phyloP scores from a whole-genome alignment of 2,888 invertebrate species.

The Drosophila mettleri region DNA sequence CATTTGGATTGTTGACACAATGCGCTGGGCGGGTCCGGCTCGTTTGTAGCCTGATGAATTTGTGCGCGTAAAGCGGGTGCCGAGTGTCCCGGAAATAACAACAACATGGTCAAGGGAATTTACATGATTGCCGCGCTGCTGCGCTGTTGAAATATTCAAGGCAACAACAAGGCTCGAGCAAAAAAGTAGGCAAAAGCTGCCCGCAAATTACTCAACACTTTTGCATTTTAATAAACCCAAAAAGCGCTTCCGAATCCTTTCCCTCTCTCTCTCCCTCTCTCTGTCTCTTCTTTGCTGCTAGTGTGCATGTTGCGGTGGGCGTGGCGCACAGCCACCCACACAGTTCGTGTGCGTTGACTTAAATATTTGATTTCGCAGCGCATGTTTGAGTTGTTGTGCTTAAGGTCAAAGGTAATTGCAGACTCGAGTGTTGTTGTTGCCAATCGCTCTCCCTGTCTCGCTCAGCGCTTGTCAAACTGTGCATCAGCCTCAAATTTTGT shows the following conservation, averaged over 20 bases:
- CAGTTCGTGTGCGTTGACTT: constrained; percentile 30
- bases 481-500: constrained; percentile 34
- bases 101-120: constrained; percentile 31
- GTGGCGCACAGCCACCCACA: constrained; percentile 10
- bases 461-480: constrained; percentile 32
- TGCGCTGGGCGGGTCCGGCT: constrained; percentile 11
- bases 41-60: constrained; percentile 52
- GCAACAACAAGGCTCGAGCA: constrained; percentile 7
- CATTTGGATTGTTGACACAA: constrained; percentile 60
- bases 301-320: constrained; percentile 11
- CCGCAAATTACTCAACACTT: constrained; percentile 67
- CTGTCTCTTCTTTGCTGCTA: not conserved
- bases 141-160: constrained; percentile 48
- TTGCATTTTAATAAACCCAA: constrained; percentile 51
- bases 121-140: constrained; percentile 50
- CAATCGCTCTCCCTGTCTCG: not conserved
- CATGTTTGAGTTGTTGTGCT: constrained; percentile 26
- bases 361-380: constrained; percentile 56
- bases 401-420: constrained; percentile 62
- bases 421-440: constrained; percentile 17
- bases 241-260: constrained; percentile 35
- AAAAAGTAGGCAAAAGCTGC: constrained; percentile 5
- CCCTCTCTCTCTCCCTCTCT: too few relatives aligned
- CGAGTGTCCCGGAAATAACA: constrained; percentile 28
- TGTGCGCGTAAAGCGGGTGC: constrained; percentile 35